phyloP scores from a whole-genome alignment of 2,113 vertebrate species.

The Stercorarius parasiticus region DNA sequence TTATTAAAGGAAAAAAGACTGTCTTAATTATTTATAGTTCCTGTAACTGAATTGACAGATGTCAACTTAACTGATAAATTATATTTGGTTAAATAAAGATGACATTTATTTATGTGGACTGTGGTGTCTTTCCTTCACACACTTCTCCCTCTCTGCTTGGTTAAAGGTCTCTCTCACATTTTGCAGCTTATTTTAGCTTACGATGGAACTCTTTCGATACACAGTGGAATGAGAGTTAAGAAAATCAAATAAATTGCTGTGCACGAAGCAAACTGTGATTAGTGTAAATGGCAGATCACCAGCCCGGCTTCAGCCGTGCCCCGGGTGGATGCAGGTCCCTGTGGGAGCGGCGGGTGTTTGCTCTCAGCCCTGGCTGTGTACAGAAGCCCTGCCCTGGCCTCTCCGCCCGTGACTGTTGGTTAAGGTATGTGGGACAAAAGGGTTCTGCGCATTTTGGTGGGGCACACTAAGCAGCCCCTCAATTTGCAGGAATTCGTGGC shows the following conservation, averaged over 20 bases:
- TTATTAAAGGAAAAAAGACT: constrained; percentile 66
- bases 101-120: constrained; percentile 76
- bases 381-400: background rate
- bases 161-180: background rate
- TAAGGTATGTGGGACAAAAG: background rate
- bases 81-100: constrained; percentile 85
- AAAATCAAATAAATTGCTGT: background rate
- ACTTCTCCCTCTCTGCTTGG: fast-evolving
- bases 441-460: fast-evolving
- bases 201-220: fast-evolving
- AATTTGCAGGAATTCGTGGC: background rate
- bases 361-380: fast-evolving
- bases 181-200: background rate
- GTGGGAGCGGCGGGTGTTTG: fast-evolving
- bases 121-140: background rate
- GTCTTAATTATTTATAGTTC: constrained; percentile 82
- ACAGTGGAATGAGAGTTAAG: background rate
- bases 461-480: fast-evolving
- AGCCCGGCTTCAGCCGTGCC: fast-evolving
- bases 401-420: fast-evolving
- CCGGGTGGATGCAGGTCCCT: background rate
- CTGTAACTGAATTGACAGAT: constrained; percentile 75
- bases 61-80: constrained; percentile 79
- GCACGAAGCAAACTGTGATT: background rate
- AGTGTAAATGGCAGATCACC: fast-evolving